Base-by-base conservation (phyloP, 2,113 vertebrate genomes). In the Myotis brandtii region DNA sequence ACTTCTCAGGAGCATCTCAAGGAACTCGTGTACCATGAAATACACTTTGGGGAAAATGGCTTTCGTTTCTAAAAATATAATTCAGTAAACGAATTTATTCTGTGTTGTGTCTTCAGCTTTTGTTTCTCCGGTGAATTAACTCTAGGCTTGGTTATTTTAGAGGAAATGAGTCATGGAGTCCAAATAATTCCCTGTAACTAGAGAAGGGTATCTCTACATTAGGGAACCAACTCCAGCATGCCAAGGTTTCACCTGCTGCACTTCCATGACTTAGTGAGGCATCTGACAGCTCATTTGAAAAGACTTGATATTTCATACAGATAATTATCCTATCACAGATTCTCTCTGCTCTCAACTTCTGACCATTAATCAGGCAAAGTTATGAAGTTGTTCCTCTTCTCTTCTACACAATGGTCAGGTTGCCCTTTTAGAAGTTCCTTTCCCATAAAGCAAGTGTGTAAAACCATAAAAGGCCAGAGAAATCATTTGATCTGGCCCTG, bases 61-160 rank as follows among this genome's bases (percentile, higher is more conserved):
- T 88, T 82, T 75, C 20, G 30, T 62, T 59, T 90, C 73, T 86
- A 88, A 94, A 82, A 82, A 67, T 23, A 17, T 25, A 64, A 34
- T 50, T 64, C 34, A 21, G 21, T 43, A 52, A 88, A 46, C 85
- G 18, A 72, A 64, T 72, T 52, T 46, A 1, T 18, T n/a, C 69
- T 67, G 9, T 8, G 18, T 40, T 93, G 14, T 54, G 75, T 76
- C 66, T 67, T 67, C 32, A 20, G 40, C 34, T 62, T 81, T 59
- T 66, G 20, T 72, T 76, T 18, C 48, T 86, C 56, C 20, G 25
- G 46, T 94, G 48, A 69, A 77, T 79, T 77, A 27, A 76, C 54
- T 87, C 56, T 76, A 13, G 12, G 9, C 56, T 73, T 93, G 34
- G 32, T 75, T 76, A 50, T 79, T 91, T 81, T 48, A 37, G 18